Conservation (phyloP, 2,888 invertebrate species). For the Tipula unca region DNA sequence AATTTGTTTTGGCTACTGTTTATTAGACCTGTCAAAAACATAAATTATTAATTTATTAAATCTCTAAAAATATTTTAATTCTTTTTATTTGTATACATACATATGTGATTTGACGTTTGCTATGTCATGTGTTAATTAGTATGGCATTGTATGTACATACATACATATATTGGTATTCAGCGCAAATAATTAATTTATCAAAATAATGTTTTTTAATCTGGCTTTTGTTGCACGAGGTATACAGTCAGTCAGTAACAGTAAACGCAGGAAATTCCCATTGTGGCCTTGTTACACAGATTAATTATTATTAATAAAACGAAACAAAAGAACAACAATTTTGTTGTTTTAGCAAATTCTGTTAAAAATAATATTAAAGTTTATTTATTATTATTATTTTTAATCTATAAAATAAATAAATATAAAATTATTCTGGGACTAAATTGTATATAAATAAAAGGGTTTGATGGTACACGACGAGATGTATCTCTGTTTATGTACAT, state of each 20-base stretch:
- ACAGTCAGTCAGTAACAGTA: too few relatives aligned
- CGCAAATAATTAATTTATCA: not conserved
- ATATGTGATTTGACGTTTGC: not conserved
- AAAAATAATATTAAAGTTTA: not conserved
- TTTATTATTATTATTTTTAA: constrained; percentile 14
- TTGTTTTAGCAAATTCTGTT: not conserved
- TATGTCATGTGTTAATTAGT: not conserved
- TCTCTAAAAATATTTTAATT: not conserved
- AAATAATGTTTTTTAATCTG: not conserved
- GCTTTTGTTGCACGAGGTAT: not conserved
- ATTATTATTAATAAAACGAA: not conserved
- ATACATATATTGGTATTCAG: not conserved
- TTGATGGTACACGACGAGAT: not conserved
- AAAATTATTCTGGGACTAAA: too few relatives aligned
- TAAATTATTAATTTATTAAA: constrained; percentile 4
- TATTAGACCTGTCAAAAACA: not conserved
- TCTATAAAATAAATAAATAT: not conserved
- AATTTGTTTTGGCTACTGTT: not conserved
- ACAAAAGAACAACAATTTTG: not conserved
- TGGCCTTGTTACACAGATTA: not conserved
- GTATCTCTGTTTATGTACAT: too few relatives aligned
- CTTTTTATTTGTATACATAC: not conserved
- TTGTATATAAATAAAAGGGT: not conserved
- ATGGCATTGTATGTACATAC: not conserved
- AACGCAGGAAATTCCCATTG: not conserved